Evolutionary conservation across 2,797 vertebrate genomes (phyloP), one percentile per base, ranked within the genome.

Genomic region (Myotis vivesi): DNA sequence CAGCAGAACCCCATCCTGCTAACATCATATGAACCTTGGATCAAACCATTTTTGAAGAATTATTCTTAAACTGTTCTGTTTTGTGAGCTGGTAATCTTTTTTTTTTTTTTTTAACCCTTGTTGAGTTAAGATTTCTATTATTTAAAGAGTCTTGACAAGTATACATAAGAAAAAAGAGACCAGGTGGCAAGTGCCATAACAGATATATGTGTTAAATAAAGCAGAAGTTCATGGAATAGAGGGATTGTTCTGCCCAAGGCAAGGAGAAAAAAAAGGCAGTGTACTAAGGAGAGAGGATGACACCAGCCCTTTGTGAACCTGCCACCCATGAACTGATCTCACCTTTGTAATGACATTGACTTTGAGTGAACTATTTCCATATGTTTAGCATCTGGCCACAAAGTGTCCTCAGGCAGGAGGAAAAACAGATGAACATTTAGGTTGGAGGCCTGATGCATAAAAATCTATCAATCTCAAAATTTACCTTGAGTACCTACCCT

Each of bases 71-170:
- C 25, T 83, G 12, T 59, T 93, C 38, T 28, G 53, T 53, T 82
- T 68, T 83, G 3, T 66, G 9, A 89, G 15, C 30, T 71, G 22
- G 41, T 71, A 55, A 62, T 91, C 72, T n/a, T 76, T 41, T 28
- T 33, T 23, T 36, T 23, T 36, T 72, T 7, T 16, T 12, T n/a
- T 28, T 9, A 62, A 66, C 23, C 3, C 17, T 91, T 69, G 51
- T 76, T 28, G 20, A 86, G 20, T 91, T 57, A 90, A 7, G 8
- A 57, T 64, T 87, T 94, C 30, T 89, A 66, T 46, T n/a, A 83
- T 25, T 92, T 95, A 92, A 90, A 36, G 15, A 81, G n/a, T 41
- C 28, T 84, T 89, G 30, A 94, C n/a, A 46, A 91, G 30, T 44
- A 64, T 17, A 23, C 9, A 2, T 64, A 85, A 89, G 76, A 87